A percentile compares a stretch with the other conserved stretches of the same genome.
Conservation (phyloP, 2,888 invertebrate species). For the Punctoribates punctum region DNA sequence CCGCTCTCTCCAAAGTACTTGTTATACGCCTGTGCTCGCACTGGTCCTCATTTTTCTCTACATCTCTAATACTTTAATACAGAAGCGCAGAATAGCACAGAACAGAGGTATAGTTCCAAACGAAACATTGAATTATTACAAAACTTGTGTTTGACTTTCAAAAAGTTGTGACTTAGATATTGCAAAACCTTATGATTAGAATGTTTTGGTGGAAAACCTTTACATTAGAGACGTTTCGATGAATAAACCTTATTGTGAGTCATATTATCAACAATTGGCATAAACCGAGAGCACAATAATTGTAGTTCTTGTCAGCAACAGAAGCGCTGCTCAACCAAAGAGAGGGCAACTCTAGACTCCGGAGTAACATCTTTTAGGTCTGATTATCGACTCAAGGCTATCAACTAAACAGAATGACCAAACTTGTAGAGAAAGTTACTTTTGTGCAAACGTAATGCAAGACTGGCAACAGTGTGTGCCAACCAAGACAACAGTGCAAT, state of each 20-base stretch:
- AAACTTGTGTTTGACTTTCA: neutral
- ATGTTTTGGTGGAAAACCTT: neutral
- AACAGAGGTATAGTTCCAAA: neutral
- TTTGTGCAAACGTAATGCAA: conserved; percentile 9
- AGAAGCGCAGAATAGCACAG: too few species aligned
- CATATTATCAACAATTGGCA: neutral
- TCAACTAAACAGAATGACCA: conserved; percentile 28
- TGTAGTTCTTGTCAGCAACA: neutral
- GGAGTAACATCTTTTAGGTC: conserved; percentile 28
- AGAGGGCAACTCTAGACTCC: neutral
- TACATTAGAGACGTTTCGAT: neutral
- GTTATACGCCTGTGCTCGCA: neutral
- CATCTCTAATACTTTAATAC: neutral
- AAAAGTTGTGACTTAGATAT: neutral
- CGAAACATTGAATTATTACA: neutral
- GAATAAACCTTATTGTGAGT: neutral
- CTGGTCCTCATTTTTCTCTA: neutral
- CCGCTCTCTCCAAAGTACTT: neutral
- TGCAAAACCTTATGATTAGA: neutral
- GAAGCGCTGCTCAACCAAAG: neutral
- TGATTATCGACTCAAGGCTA: conserved; percentile 32
- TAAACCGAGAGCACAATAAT: neutral
- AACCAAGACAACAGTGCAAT: neutral
- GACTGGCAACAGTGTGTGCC: neutral
- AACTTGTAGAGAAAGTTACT: neutral